Conservation (phyloP, 2,888 invertebrate genomes). For the Bhutanitis thaidina region DNA sequence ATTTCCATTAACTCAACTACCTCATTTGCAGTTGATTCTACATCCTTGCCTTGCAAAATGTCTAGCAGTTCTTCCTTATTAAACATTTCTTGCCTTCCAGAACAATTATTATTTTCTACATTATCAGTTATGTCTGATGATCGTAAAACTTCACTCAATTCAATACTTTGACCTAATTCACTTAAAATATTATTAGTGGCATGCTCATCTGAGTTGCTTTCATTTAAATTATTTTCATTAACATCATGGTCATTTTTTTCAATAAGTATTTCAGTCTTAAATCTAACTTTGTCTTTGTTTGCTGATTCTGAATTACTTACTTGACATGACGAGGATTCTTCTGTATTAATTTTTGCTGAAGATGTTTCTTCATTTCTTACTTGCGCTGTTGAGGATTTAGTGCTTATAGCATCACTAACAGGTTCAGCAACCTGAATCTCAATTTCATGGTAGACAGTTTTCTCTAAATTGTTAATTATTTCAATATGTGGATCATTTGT, state of each 20-base stretch:
- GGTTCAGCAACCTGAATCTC: slow-evolving; percentile 26
- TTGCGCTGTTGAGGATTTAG: slow-evolving; percentile 27
- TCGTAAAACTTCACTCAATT: slow-evolving; percentile 61
- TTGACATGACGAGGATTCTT: slow-evolving; percentile 27
- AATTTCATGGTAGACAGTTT: slow-evolving; percentile 22
- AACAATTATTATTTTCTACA: slow-evolving; percentile 60
- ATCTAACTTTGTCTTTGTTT: slow-evolving; percentile 42
- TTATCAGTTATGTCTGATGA: slow-evolving; percentile 54
- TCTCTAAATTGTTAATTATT: slow-evolving; percentile 24
- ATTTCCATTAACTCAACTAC: slow-evolving; percentile 27
- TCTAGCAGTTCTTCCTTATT: slow-evolving; percentile 71
- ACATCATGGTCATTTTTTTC: slow-evolving; percentile 55
- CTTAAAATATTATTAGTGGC: slow-evolving; percentile 49
- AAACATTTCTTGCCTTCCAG: slow-evolving; percentile 58
- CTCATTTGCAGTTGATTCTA: slow-evolving; percentile 33
- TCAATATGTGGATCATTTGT: slow-evolving; percentile 22
- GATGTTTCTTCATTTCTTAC: slow-evolving; percentile 13
- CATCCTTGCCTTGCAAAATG: slow-evolving; percentile 68
- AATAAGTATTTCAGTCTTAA: slow-evolving; percentile 66
- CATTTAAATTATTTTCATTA: slow-evolving; percentile 33
- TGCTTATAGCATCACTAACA: slow-evolving; percentile 26
- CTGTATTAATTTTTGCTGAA: background rate
- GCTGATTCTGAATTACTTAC: slow-evolving; percentile 16
- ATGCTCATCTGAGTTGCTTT: slow-evolving; percentile 26
- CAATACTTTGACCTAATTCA: slow-evolving; percentile 61